Conservation (phyloP, 2,888 invertebrate species). For the Lepidochitona cinerea region DNA sequence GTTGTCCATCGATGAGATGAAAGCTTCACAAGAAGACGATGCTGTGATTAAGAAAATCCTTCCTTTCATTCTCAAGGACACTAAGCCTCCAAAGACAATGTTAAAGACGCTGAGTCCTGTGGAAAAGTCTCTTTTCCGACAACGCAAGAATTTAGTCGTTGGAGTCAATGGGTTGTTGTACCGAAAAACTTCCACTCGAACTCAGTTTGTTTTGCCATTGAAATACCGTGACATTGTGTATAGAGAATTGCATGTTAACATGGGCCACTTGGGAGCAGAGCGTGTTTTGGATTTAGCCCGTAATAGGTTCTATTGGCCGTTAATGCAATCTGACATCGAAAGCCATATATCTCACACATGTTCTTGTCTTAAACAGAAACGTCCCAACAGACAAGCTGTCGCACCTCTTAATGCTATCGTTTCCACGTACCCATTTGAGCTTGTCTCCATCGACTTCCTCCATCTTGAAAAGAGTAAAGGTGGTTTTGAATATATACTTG, state of each 20-base stretch:
- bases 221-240: background rate
- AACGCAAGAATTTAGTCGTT: background rate
- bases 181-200: background rate
- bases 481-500: too few relatives aligned
- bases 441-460: background rate
- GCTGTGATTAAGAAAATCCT: background rate
- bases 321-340: background rate
- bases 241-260: conserved; percentile 1
- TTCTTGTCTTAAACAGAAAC: conserved; percentile 1
- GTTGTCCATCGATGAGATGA: background rate
- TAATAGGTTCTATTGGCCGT: conserved; percentile 12
- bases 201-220: background rate
- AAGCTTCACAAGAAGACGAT: background rate
- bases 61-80: background rate
- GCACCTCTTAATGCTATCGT: background rate
- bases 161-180: background rate
- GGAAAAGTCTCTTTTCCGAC: background rate
- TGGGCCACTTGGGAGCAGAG: conserved; percentile 8
- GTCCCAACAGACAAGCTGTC: background rate
- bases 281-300: background rate
- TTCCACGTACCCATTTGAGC: background rate
- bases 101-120: background rate
- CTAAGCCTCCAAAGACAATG: background rate
- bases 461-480: too few relatives aligned
- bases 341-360: background rate